Evolutionary conservation across 2,888 invertebrate species (phyloP).

Genomic region (Harpalus rubripes): DNA sequence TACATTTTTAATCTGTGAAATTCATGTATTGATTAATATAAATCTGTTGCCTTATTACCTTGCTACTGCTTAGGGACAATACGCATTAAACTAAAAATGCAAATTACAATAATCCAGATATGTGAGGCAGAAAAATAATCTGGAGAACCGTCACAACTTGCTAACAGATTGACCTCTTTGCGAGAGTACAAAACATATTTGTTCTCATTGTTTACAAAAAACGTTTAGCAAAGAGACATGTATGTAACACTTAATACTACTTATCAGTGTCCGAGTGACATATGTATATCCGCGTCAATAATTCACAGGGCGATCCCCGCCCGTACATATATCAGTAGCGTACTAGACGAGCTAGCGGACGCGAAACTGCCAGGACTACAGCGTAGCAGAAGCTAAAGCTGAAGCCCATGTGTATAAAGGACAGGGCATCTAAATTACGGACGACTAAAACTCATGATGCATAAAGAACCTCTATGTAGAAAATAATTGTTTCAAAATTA

Average conservation of each 20-base stretch:
- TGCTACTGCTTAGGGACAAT: not conserved
- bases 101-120: constrained; percentile 8
- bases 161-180: constrained; percentile 9
- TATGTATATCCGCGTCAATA: constrained; percentile 22
- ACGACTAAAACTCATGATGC: constrained; percentile 25
- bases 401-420: constrained; percentile 13
- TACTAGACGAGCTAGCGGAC: not conserved
- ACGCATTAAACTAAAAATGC: not conserved
- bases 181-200: constrained; percentile 3
- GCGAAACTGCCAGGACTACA: not conserved
- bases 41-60: no score
- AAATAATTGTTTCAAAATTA: constrained; percentile 35
- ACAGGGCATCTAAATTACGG: not conserved
- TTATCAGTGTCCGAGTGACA: constrained; percentile 36
- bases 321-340: constrained; percentile 39
- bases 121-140: not conserved
- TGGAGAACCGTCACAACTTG: not conserved
- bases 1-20: no score
- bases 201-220: not conserved
- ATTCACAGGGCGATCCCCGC: not conserved
- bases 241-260: constrained; percentile 35
- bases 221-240: constrained; percentile 15
- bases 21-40: no score
- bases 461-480: constrained; percentile 28
- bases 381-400: not conserved